Base-by-base conservation (phyloP, 2,113 vertebrate species). In the Heliornis fulica region DNA sequence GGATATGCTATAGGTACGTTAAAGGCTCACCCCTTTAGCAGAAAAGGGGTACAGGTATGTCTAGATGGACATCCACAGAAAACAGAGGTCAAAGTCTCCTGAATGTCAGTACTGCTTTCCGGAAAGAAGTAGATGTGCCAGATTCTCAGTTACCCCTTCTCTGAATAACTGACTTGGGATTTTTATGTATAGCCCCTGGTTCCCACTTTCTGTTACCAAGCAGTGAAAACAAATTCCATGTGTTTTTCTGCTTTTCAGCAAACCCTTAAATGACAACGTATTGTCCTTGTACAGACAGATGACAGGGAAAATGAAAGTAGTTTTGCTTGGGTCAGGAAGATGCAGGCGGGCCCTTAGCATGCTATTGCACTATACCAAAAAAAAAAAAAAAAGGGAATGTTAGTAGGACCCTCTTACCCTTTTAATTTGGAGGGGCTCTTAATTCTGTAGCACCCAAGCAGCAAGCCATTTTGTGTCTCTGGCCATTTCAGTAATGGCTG, bases 31-130 rank as follows among this genome's bases (percentile, higher is more conserved):
- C 56, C 90, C 70, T 94, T 66, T 79, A 34, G 14, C 56, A 54
- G 40, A 38, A 90, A 87, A 82, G 72, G 88, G 56, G 87, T 92
- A 53, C 31, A 68, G 46, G n/a, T 90, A 32, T 75, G 86, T 57
- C 76, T 57, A 75, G 17, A 8, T 82, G 83, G 88, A 80, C 71
- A 83, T 77, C 70, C 21, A 2, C 31, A n/a, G 72, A 48, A 94
- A 94, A 89, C 7, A 57, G 54, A 88, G 48, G 81, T 89, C 64
- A 56, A 13, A 53, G 25, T 79, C 48, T 53, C 41, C 45, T 82
- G 83, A 93, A 95, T 87, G 88, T 93, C 61, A 54, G 15, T 41
- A 75, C 48, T 87, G 77, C 61, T 93, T 90, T 89, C 83, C 5
- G 7, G 80, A 89, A 96, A 38, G 43, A 34, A 87, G 11, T 43